Base-by-base conservation (phyloP, 1,140 invertebrate species). In the Drosophila ficusphila region DNA sequence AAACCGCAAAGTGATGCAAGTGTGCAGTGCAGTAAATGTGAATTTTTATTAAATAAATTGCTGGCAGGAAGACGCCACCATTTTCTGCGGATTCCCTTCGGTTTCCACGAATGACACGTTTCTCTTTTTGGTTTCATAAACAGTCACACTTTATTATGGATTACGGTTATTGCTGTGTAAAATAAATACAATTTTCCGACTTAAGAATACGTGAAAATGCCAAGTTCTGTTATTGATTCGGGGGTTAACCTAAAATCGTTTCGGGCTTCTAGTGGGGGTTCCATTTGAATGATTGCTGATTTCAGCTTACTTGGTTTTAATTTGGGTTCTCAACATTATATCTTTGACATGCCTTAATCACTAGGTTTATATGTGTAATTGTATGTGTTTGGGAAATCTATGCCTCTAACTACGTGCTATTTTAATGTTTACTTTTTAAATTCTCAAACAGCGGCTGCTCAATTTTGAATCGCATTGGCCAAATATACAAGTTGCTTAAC, bases 31-130 rank as follows among this genome's bases (percentile, higher is more conserved):
- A 48, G 47, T 47, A 51, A 71, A 56, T 58, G 64, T 65, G 68
- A n/a, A 83, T 78, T 83, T 83, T 83, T 83, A 78, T 79, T 57
- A 60, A 75, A 83, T 83, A 82, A 82, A 82, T 79, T 79, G 49
- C 60, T 39, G 12, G 19, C 34, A n/a, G 38, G 18, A 46, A 61
- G 27, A 64, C 60, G 25, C 47, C 25, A 36, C 42, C 42, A 27
- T 51, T 42, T 42, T 29, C 29, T 58, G 52, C 65, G 23, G 57
- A 58, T 71, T 75, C 9, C 33, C 27, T 52, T 44, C 21, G 16
- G 31, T 8, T 31, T 38, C 14, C 23, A 29, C 9, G 58, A 52
- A 21, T 19, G 19, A 12, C 27, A 33, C 11, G 25, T 46, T 34
- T 57, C 34, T 47, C 27, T 29, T 46, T 62, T 79, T 64, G 36